A percentile compares a stretch with the other conserved stretches of the same genome.
Evolutionary conservation across 2,113 vertebrate species (phyloP).

Genomic region (Tautogolabrus adspersus): DNA sequence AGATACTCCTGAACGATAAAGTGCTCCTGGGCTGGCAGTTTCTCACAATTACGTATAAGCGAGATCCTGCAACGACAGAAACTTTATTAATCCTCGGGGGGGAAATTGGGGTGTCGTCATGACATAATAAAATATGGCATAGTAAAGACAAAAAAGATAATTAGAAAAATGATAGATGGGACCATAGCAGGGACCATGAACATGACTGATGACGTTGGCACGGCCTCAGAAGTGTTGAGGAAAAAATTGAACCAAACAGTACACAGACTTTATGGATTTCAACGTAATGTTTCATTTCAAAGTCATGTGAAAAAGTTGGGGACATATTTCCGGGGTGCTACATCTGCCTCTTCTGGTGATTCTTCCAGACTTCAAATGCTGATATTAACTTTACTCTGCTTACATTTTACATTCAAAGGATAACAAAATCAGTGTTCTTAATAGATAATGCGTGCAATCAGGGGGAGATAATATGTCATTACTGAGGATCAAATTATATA

Average conservation of each 20-base stretch:
- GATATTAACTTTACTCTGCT: constrained; percentile 10
- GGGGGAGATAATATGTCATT: constrained; percentile 10
- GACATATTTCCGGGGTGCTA: constrained; percentile 38
- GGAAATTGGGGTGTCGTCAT: constrained; percentile 69
- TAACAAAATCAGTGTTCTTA: constrained; percentile 4
- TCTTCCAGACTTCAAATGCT: constrained; percentile 16
- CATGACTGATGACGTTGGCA: constrained; percentile 71
- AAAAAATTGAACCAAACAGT: constrained; percentile 56
- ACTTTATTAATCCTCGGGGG: constrained; percentile 75
- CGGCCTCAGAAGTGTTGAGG: constrained; percentile 48
- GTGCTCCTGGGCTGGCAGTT: constrained; percentile 96
- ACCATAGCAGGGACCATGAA: constrained; percentile 58
- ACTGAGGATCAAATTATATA: constrained; percentile 13
- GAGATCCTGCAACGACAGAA: constrained; percentile 90
- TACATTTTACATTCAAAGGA: not conserved
- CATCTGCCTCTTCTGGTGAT: constrained; percentile 11
- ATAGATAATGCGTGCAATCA: constrained; percentile 1
- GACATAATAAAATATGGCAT: constrained; percentile 76
- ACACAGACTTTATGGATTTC: constrained; percentile 49
- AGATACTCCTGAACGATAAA: constrained; percentile 99
- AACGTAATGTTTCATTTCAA: constrained; percentile 50
- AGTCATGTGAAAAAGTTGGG: constrained; percentile 41
- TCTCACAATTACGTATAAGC: constrained; percentile 97
- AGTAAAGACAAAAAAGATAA: constrained; percentile 76
- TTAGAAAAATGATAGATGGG: constrained; percentile 79